Base-by-base conservation (phyloP, 2,113 vertebrate genomes). In the Ophiodon elongatus region DNA sequence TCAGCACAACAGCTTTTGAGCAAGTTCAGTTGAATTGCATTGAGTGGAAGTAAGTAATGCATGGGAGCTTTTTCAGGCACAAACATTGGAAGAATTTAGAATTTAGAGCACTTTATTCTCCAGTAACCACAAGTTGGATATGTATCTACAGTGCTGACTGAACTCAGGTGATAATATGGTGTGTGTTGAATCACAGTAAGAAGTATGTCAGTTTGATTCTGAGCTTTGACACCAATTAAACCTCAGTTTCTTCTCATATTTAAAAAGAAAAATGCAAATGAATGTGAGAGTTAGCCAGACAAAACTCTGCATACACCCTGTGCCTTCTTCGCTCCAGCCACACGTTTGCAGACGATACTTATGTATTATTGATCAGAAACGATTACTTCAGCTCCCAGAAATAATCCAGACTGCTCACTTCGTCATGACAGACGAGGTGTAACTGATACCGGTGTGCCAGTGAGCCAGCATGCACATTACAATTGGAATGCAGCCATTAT, bases 11-110 rank as follows among this genome's bases (percentile, higher is more conserved):
- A 29, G 73, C 83, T n/a, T 73, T 35, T 10, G 17, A 66, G 73
- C 47, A 50, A 76, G 35, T 73, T 73, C 68, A 52, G 39, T 47
- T 59, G 29, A 73, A 81, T 29, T 41, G 35, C 45, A 69, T 13
- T 57, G 47, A 45, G 50, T 35, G 35, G 23, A 78, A 81, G 39
- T 13, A 29, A 64, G 69, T 52, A 72, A 84, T 76, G 54, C 86
- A 6, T 60, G 43, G 35, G 33, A 17, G 62, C 19, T 43, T 57
- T 77, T 54, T 39, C 47, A 27, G 10, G 74, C 59, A 41, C 29
- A 45, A n/a, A n/a, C 13, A 47, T 0, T 54, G 57, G 19, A 25
- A 29, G 25, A n/a, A n/a, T n/a, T n/a, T n/a, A n/a, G n/a, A 23
- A 31, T 73, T 60, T 6, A 50, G 29, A 35, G 52, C 39, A 59